These are phyloP conservation scores for Agrotis exclamationis DNA, from an alignment of 2,888 invertebrate species.

Conservation along the genomic window DNA sequence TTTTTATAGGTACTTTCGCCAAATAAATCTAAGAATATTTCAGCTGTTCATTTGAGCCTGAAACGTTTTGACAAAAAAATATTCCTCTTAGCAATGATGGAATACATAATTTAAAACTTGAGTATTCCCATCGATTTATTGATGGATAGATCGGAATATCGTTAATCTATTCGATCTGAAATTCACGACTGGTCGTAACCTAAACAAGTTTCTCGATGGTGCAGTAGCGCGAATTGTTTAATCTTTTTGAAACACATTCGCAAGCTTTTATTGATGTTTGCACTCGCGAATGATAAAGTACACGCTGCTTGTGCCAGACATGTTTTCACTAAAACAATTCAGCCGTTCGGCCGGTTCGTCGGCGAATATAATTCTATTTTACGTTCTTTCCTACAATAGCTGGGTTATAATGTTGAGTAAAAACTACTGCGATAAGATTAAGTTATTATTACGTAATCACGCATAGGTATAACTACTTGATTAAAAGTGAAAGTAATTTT, in stretches of 20 bases:
- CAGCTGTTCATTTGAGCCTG: background rate
- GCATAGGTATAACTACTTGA: conserved; percentile 5
- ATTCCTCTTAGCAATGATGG: conserved; percentile 11
- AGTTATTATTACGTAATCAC: conserved; percentile 24
- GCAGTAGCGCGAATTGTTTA: conserved; percentile 75
- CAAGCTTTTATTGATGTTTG: conserved; percentile 80
- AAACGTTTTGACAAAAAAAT: conserved; percentile 4
- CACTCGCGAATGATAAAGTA: conserved; percentile 83
- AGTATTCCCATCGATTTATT: conserved; percentile 43
- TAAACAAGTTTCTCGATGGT: conserved; percentile 66
- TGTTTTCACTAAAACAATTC: conserved; percentile 79
- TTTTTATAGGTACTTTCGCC: conserved; percentile 61
- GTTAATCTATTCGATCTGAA: conserved; percentile 54
- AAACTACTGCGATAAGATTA: conserved; percentile 47
- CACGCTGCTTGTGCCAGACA: conserved; percentile 76
- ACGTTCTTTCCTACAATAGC: conserved; percentile 67
- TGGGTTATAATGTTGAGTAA: conserved; percentile 42
- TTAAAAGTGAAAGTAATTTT: conserved; percentile 36
- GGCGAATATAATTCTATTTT: conserved; percentile 69
- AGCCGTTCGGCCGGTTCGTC: conserved; percentile 61
- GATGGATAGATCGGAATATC: conserved; percentile 50
- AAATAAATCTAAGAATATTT: conserved; percentile 43
- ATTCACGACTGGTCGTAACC: conserved; percentile 61
- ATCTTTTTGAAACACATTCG: conserved; percentile 74
- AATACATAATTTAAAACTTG: conserved; percentile 23